Base-by-base conservation (phyloP, 1,140 invertebrate genomes). In the Eufriesea mexicana region DNA sequence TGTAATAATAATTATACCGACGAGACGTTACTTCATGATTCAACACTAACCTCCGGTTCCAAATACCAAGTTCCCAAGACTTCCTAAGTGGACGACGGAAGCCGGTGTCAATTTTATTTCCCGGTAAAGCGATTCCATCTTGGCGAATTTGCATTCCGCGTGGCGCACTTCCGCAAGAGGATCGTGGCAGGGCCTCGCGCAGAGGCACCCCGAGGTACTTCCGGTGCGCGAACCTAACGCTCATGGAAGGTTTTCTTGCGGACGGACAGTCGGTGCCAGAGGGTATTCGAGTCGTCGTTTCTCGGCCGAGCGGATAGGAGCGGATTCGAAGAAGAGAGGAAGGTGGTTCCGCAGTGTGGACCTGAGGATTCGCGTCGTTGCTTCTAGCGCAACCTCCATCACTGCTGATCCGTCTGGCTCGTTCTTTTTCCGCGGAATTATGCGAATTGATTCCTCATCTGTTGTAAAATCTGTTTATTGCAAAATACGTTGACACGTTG, bases 221-320 rank as follows among this genome's bases (percentile, higher is more conserved):
- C 87, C 86, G 87, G 86, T 84, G 42, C 76, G 49, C 23, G 72
- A 74, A 49, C 49, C 66, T 74, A 28, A 88, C 76, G 62, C 59
- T n/a, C 76, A 74, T 81, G 62, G 81, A 84, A 80, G 73, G 59
- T 81, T 86, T 84, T 87, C 84, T 83, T 79, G 79, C 85, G 71
- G 55, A 57, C 68, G 81, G 82, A 80, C 85, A 81, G 67, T 71
- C 62, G 73, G n/a, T 66, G 83, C 83, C 76, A 72, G 77, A 66
- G 76, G 83, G 77, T 64, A 86, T 72, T 54, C 83, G 57, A 84
- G 68, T 80, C 85, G 74, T 81, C 77, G 25, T 82, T 83, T 57
- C 62, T 79, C 68, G 64, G 42, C 49, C 68, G 83, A 86, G 77
- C 61, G 82, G 61, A 89, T 84, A 86, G 54, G 59, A 57, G 79